These are phyloP conservation scores for Orientallactaga sibirica DNA, from an alignment of 2,797 vertebrate species.

Conservation along the genomic window DNA sequence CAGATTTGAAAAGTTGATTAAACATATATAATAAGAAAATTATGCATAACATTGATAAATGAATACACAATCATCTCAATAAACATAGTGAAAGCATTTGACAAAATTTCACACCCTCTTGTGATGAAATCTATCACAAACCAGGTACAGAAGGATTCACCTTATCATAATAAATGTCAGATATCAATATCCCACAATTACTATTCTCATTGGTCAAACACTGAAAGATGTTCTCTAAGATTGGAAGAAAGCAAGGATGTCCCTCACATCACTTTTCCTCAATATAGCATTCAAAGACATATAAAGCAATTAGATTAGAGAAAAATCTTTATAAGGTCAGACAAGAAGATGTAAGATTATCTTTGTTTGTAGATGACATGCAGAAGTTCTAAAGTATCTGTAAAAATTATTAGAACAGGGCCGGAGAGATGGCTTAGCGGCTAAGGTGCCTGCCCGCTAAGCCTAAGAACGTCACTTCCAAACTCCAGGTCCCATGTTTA, in stretches of 20 bases:
- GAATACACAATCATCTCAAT: neutral
- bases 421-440: no score
- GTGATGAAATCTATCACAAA: neutral
- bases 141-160: neutral
- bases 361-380: neutral
- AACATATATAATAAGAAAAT: neutral
- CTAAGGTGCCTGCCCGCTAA: no score
- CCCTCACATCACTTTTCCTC: neutral
- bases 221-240: neutral
- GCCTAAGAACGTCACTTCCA: no score
- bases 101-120: neutral
- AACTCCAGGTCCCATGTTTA: no score
- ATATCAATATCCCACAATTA: neutral
- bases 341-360: neutral
- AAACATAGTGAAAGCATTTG: neutral
- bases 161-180: neutral
- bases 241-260: neutral
- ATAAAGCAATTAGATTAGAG: neutral
- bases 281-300: neutral
- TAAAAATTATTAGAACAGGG: neutral
- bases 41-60: neutral
- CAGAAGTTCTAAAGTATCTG: neutral
- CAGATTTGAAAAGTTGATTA: neutral
- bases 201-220: neutral
- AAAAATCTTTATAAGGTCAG: neutral